phyloP scores from a whole-genome alignment of 2,113 vertebrate species.

The Siniperca knerii region DNA sequence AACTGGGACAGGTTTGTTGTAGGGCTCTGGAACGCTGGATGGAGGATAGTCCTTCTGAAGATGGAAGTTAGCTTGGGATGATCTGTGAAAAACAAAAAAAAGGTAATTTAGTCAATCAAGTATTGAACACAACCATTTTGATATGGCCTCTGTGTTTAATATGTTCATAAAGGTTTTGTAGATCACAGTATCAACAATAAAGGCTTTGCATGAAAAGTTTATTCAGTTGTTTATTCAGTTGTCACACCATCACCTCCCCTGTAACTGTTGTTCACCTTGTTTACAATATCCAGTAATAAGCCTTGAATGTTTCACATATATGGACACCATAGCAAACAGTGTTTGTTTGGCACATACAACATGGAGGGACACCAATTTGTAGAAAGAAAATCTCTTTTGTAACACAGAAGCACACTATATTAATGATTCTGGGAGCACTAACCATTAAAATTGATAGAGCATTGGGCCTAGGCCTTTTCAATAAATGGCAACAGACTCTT shows the following conservation, averaged over 20 bases:
- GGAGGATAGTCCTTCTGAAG: slow-evolving; percentile 33
- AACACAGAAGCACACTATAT: neutral
- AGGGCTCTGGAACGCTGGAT: slow-evolving; percentile 20
- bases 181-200: neutral
- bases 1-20: slow-evolving; percentile 31
- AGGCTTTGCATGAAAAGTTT: neutral
- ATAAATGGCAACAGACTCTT: neutral
- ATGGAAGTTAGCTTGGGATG: slow-evolving; percentile 49
- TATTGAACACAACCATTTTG: neutral
- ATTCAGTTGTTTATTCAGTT: neutral
- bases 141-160: neutral
- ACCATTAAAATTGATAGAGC: neutral
- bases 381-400: neutral
- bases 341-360: neutral
- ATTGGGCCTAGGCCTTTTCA: neutral
- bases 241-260: neutral
- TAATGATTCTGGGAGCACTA: neutral
- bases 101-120: neutral
- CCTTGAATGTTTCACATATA: neutral
- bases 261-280: neutral
- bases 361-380: neutral
- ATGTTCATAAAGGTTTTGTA: neutral
- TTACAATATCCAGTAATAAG: neutral
- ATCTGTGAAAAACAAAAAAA: slow-evolving; percentile 56
- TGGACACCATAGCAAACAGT: neutral